Percentiles rank a stretch among this genome's conserved stretches.
These are phyloP conservation scores for Campoplex capitator DNA, from an alignment of 2,888 invertebrate genomes.

Conservation along the genomic window DNA sequence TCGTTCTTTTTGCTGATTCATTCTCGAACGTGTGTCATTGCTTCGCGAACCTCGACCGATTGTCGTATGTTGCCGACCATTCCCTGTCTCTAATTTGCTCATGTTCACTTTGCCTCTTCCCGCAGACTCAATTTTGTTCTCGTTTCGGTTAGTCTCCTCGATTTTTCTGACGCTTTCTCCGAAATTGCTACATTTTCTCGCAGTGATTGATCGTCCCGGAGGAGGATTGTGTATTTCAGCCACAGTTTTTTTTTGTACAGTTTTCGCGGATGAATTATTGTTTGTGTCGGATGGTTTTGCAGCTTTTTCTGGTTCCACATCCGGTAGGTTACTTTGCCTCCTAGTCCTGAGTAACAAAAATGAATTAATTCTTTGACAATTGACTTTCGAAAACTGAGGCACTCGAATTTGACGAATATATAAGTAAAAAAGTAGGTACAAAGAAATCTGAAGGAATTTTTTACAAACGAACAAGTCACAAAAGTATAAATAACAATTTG, in stretches of 20 bases:
- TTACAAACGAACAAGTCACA: too few relatives aligned
- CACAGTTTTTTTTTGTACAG: neutral
- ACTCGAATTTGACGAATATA: neutral
- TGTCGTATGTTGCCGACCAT: constrained; percentile 67
- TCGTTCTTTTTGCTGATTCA: neutral
- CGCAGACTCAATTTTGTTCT: neutral
- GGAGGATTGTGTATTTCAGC: neutral
- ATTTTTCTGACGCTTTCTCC: neutral
- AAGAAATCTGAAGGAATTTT: neutral
- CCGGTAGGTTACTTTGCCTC: constrained; percentile 61
- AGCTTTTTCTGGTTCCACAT: neutral
- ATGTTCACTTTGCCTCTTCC: neutral
- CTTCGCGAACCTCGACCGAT: constrained; percentile 72
- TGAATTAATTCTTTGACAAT: neutral
- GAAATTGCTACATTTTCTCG: neutral
- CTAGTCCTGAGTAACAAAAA: constrained; percentile 56
- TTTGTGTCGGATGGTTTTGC: constrained; percentile 32
- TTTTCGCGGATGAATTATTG: constrained; percentile 32
- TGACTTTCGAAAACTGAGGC: neutral
- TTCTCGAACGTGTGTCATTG: constrained; percentile 64
- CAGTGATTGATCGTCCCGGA: neutral
- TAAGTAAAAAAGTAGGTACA: neutral
- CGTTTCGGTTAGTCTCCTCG: neutral
- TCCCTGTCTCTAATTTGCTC: constrained; percentile 71
- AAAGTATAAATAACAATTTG: too few relatives aligned